Percentiles rank a stretch among this genome's conserved stretches.
Conservation (phyloP, 2,888 invertebrate species). For the Plemyria rubiginata region DNA sequence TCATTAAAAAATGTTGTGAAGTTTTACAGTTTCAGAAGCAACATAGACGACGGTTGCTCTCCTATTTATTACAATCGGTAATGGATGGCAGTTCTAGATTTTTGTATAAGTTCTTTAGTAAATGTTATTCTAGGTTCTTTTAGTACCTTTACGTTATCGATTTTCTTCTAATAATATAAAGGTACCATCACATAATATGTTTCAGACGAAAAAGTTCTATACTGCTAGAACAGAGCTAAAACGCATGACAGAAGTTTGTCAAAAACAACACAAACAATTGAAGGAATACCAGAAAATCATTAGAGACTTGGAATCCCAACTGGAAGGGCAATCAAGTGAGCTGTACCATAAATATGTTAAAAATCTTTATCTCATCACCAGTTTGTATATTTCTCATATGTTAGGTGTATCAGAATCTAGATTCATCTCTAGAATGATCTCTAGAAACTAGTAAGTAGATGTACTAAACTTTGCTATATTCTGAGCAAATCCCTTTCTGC, state of each 20-base stretch:
- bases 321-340: conserved; percentile 62
- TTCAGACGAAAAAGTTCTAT: conserved; percentile 77
- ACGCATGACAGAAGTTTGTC: conserved; percentile 72
- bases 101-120: too few relatives aligned
- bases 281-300: conserved; percentile 74
- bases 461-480: conserved; percentile 2
- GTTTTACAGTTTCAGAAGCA: conserved; percentile 80
- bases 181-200: conserved; percentile 8
- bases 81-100: background rate
- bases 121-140: background rate
- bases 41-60: conserved; percentile 74
- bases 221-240: conserved; percentile 70
- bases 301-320: conserved; percentile 63
- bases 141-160: conserved; percentile 29
- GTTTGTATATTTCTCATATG: too few relatives aligned
- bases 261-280: conserved; percentile 74
- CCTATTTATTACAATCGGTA: conserved; percentile 80
- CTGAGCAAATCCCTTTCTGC: conserved; percentile 39
- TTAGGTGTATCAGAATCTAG: too few relatives aligned
- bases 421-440: too few relatives aligned
- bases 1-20: conserved; percentile 76
- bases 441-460: too few relatives aligned
- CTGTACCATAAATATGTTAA: too few relatives aligned
- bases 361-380: too few relatives aligned
- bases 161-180: background rate